These are phyloP conservation scores for Capitulum mitella DNA, from an alignment of 2,888 invertebrate species.

Conservation along the genomic window DNA sequence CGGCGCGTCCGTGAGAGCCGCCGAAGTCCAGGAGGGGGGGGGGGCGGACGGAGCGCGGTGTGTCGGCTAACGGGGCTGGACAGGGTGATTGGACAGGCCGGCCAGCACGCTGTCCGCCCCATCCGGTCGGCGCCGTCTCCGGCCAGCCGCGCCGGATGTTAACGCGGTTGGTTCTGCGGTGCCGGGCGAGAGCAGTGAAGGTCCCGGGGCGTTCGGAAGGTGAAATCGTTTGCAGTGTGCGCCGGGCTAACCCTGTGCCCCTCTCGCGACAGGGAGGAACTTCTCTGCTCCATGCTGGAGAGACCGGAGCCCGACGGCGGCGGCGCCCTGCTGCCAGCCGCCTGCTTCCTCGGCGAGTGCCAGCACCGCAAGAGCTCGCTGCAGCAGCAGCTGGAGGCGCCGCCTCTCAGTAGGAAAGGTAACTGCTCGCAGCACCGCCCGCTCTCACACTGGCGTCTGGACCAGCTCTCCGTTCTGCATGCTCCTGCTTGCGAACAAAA, in stretches of 20 bases:
- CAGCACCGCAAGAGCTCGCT: constrained; percentile 5
- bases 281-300: constrained; percentile 2
- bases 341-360: constrained; percentile 20
- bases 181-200: no score
- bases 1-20: no score
- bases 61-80: not conserved
- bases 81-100: not conserved
- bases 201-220: no score
- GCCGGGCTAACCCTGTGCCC: not conserved
- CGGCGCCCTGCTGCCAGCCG: constrained; percentile 7
- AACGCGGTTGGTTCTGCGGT: no score
- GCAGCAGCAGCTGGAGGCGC: not conserved
- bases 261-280: not conserved
- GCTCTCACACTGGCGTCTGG: no score
- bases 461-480: no score
- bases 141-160: no score
- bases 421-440: not conserved
- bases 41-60: not conserved
- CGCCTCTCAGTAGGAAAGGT: constrained; percentile 18
- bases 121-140: no score
- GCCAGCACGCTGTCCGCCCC: no score
- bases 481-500: no score
- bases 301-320: not conserved
- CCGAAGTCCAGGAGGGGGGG: not conserved
- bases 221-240: no score